A percentile compares a stretch with the other conserved stretches of the same genome.
These are phyloP conservation scores for Pipa parva DNA, from an alignment of 2,113 vertebrate genomes.

Conservation along the genomic window DNA sequence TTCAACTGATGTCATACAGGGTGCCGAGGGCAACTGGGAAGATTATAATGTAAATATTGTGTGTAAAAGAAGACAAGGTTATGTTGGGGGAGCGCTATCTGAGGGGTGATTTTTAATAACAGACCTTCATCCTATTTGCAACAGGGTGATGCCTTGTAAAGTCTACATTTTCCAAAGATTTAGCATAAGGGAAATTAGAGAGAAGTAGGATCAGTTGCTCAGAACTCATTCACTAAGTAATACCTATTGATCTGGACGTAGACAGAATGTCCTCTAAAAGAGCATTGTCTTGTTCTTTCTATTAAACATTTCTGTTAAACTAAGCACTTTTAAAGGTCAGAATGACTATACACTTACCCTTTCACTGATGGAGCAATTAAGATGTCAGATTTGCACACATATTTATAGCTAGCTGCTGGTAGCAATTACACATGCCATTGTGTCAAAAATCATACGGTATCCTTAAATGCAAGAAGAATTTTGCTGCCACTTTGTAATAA, in stretches of 20 bases:
- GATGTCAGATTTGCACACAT: neutral
- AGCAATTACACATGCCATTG: too few species aligned
- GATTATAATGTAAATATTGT: neutral
- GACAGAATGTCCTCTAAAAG: neutral
- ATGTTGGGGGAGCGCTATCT: neutral
- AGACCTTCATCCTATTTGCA: neutral
- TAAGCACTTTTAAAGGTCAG: slow-evolving; percentile 11
- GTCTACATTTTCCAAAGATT: neutral
- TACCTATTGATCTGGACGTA: slow-evolving; percentile 19
- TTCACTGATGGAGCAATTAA: neutral
- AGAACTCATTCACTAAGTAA: slow-evolving; percentile 16
- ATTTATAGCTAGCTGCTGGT: neutral
- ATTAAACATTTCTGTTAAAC: slow-evolving; percentile 4
- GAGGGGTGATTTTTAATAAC: neutral
- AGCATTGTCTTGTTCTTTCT: neutral
- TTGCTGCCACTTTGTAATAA: too few species aligned
- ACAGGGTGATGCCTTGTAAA: neutral
- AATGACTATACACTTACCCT: neutral
- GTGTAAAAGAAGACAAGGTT: too few species aligned
- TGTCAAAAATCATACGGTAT: too few species aligned
- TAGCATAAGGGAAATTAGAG: neutral
- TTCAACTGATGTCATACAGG: too few species aligned
- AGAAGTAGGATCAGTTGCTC: neutral
- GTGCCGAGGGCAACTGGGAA: too few species aligned
- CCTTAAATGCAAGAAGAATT: too few species aligned